Evolutionary conservation across 2,797 vertebrate species (phyloP).

Genomic region (Acanthurus tractus): DNA sequence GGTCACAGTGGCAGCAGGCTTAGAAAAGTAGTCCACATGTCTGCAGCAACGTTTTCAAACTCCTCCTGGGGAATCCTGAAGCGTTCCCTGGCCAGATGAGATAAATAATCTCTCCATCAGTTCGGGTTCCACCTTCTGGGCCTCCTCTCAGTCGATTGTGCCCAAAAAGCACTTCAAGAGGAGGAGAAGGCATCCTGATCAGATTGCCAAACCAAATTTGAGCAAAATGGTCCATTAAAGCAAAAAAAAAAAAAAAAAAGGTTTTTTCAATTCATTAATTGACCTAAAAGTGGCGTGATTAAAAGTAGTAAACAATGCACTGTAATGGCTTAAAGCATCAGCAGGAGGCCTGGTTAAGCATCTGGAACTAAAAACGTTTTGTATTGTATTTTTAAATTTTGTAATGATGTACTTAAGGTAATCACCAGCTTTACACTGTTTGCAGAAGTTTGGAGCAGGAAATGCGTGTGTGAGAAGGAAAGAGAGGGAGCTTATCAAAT

Average conservation of each 20-base stretch:
- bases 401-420: neutral
- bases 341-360: neutral
- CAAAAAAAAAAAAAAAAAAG: neutral
- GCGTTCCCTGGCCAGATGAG: neutral
- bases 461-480: conserved; percentile 9
- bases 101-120: neutral
- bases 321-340: neutral
- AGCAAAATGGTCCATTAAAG: neutral
- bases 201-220: neutral
- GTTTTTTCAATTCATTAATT: neutral
- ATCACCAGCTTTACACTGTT: conserved; percentile 19
- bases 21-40: neutral
- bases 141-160: neutral
- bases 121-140: neutral
- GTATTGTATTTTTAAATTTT: neutral
- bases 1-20: neutral
- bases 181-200: neutral
- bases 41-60: neutral
- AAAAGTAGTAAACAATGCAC: conserved; percentile 9
- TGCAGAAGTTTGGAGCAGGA: conserved; percentile 16
- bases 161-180: neutral
- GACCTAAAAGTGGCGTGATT: neutral
- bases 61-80: neutral
- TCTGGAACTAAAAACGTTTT: conserved; percentile 2
- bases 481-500: conserved; percentile 72